Evolutionary conservation across 2,888 invertebrate genomes (phyloP).

Genomic region (Gari tellinella): DNA sequence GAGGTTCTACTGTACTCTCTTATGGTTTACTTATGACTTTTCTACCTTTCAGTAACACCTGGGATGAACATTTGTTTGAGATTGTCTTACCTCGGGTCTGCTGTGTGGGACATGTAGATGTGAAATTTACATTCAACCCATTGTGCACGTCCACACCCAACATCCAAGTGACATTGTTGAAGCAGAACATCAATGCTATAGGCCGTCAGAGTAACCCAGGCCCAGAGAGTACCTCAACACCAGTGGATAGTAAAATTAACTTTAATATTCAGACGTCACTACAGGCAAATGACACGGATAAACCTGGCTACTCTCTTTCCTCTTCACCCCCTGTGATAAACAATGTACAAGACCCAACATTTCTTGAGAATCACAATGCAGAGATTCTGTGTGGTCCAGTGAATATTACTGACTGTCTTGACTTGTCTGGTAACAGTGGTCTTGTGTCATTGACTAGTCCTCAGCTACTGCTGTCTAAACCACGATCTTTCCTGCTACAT

Average conservation of each 20-base stretch:
- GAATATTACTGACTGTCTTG: conserved; percentile 91
- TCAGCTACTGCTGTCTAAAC: conserved; percentile 80
- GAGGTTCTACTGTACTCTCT: too few relatives aligned
- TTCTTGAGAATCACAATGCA: conserved; percentile 93
- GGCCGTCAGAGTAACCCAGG: conserved; percentile 83
- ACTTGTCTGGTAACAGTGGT: conserved; percentile 93
- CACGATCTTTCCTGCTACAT: conserved; percentile 82
- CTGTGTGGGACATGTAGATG: conserved; percentile 94
- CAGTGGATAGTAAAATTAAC: conserved; percentile 66
- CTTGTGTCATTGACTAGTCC: conserved; percentile 94
- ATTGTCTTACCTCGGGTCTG: conserved; percentile 91
- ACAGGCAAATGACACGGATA: conserved; percentile 38
- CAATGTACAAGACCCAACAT: conserved; percentile 86
- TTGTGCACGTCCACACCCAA: conserved; percentile 91
- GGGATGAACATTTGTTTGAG: conserved; percentile 97
- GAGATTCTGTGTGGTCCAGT: conserved; percentile 96
- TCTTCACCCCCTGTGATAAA: conserved; percentile 46
- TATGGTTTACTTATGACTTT: too few relatives aligned
- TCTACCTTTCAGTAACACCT: conserved; percentile 88
- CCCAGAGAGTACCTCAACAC: conserved; percentile 37
- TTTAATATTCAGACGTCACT: conserved; percentile 49
- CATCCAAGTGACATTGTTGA: conserved; percentile 90
- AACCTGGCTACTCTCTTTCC: conserved; percentile 31
- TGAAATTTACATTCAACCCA: conserved; percentile 93
- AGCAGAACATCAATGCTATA: conserved; percentile 88